A percentile compares a stretch with the other conserved stretches of the same genome.
phyloP scores from a whole-genome alignment of 2,113 vertebrate genomes.

The Hippocampus mohnikei region DNA sequence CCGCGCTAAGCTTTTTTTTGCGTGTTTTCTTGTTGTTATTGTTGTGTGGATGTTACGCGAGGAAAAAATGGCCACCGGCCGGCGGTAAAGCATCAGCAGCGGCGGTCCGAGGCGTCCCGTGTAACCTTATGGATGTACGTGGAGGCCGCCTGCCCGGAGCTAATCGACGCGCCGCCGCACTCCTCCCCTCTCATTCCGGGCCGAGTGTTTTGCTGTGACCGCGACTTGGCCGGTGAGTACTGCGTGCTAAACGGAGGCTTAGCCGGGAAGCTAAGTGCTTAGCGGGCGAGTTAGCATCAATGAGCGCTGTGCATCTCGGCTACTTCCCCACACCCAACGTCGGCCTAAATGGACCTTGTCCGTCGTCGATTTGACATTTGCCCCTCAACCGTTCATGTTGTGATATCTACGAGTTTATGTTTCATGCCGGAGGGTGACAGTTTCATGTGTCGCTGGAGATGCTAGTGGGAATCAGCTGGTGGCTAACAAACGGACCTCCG shows the following conservation, averaged over 20 bases:
- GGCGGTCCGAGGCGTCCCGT: slow-evolving; percentile 43
- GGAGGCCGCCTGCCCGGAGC: slow-evolving; percentile 31
- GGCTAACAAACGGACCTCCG: background rate
- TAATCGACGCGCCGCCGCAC: slow-evolving; percentile 28
- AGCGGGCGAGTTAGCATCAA: slow-evolving; percentile 7
- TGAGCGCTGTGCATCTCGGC: background rate
- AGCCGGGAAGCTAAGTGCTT: slow-evolving; percentile 1
- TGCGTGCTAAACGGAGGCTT: background rate
- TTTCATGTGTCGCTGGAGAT: background rate
- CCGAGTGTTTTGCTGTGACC: slow-evolving; percentile 28
- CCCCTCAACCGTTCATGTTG: background rate
- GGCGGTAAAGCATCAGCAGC: slow-evolving; percentile 39
- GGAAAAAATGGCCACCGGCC: slow-evolving; percentile 63
- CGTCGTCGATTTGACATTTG: background rate
- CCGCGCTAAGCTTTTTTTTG: background rate
- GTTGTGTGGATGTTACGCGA: slow-evolving; percentile 43
- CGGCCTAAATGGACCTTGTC: background rate
- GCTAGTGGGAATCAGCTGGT: background rate
- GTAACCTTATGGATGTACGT: slow-evolving; percentile 57
- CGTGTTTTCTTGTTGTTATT: slow-evolving; percentile 5
- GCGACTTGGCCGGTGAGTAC: slow-evolving; percentile 51
- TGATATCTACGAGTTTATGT: background rate
- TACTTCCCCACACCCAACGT: background rate
- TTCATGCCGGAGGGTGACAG: background rate
- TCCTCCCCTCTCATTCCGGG: slow-evolving; percentile 2